phyloP scores from a whole-genome alignment of 2,797 vertebrate genomes.

The Corythornis leucogaster region DNA sequence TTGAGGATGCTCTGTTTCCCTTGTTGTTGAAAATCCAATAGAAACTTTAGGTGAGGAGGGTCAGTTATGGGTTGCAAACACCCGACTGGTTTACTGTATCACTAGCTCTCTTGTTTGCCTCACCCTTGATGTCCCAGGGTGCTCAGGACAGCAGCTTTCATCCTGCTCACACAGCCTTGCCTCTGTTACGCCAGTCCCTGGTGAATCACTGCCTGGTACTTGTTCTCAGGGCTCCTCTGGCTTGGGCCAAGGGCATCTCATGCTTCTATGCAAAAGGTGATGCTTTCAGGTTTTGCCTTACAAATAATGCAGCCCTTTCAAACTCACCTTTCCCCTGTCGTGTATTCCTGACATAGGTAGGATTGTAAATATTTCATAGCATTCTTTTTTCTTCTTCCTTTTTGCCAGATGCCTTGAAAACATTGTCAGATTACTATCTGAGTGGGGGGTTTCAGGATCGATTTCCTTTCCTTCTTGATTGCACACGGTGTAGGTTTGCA shows the following conservation, averaged over 20 bases:
- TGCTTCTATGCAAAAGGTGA: slow-evolving; percentile 7
- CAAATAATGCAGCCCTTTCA: neutral
- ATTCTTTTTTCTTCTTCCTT: slow-evolving; percentile 44
- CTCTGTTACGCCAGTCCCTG: neutral
- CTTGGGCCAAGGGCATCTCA: neutral
- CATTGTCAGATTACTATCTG: slow-evolving; percentile 48
- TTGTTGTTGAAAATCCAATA: neutral
- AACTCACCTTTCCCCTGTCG: slow-evolving; percentile 1
- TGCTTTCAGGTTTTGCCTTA: slow-evolving; percentile 25
- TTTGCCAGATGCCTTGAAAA: slow-evolving; percentile 59
- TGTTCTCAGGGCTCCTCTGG: slow-evolving; percentile 2
- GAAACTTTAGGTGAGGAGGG: neutral
- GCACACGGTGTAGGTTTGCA: slow-evolving; percentile 49
- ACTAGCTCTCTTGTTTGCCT: neutral
- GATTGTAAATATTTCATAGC: slow-evolving; percentile 60
- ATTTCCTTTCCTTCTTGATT: slow-evolving; percentile 59
- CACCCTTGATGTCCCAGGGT: neutral
- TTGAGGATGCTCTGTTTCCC: neutral
- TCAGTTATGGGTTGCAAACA: neutral
- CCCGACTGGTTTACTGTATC: neutral
- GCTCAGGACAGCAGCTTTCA: neutral
- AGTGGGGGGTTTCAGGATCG: slow-evolving; percentile 37
- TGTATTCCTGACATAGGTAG: neutral
- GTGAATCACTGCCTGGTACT: neutral
- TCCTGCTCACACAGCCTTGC: neutral